Percentiles rank a stretch among this genome's conserved stretches.
These are phyloP conservation scores for Silurus meridionalis DNA, from an alignment of 2,113 vertebrate genomes.

Conservation along the genomic window DNA sequence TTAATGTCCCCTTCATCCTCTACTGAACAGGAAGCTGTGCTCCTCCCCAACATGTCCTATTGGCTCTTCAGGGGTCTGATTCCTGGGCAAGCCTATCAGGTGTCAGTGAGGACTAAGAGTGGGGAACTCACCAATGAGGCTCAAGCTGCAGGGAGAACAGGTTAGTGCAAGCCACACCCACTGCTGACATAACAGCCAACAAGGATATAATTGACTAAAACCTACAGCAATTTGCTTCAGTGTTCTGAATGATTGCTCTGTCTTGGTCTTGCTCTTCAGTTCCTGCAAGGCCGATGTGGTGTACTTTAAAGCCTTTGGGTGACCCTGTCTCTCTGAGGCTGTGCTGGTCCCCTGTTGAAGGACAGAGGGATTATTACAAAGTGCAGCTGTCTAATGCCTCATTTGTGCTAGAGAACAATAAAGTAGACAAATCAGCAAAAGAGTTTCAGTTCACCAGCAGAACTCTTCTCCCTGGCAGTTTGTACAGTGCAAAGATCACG, in stretches of 20 bases:
- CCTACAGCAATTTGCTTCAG: background rate
- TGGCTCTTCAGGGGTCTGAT: slow-evolving; percentile 75
- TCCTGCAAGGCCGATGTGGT: slow-evolving; percentile 72
- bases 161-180: slow-evolving; percentile 62
- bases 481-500: slow-evolving; percentile 75
- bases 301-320: slow-evolving; percentile 62
- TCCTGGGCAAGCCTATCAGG: slow-evolving; percentile 81
- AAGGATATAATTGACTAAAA: background rate
- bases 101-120: slow-evolving; percentile 75
- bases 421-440: slow-evolving; percentile 58
- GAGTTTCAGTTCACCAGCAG: slow-evolving; percentile 62
- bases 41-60: slow-evolving; percentile 68
- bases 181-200: background rate
- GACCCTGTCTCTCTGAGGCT: slow-evolving; percentile 69
- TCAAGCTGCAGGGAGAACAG: slow-evolving; percentile 74
- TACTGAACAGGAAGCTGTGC: slow-evolving; percentile 62
- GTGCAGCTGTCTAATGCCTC: slow-evolving; percentile 77
- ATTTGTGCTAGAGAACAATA: slow-evolving; percentile 70
- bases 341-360: slow-evolving; percentile 83
- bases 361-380: slow-evolving; percentile 84
- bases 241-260: background rate
- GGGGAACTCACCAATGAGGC: slow-evolving; percentile 72
- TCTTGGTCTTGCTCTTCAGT: slow-evolving; percentile 67
- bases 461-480: slow-evolving; percentile 78
- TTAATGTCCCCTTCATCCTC: slow-evolving; percentile 69